A percentile compares a stretch with the other conserved stretches of the same genome.
Conservation (phyloP, 2,797 vertebrate genomes). For the Pangasius mekongensis region DNA sequence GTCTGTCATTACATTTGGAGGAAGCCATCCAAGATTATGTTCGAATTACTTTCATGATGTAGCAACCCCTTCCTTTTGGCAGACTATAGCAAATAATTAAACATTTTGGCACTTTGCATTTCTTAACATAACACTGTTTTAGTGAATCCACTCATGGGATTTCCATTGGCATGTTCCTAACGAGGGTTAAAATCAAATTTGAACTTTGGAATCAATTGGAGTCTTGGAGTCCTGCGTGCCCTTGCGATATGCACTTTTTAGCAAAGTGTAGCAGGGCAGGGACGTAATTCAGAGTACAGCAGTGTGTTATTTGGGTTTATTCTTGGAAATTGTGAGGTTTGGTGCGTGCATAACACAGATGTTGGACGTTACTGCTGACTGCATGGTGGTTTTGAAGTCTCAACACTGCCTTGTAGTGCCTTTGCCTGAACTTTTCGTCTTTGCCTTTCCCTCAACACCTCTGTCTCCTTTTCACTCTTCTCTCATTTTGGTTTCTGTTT, state of each 20-base stretch:
- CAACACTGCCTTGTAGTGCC: not conserved
- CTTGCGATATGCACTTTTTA: conserved; percentile 8
- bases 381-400: conserved; percentile 49
- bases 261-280: conserved; percentile 30
- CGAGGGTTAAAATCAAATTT: not conserved
- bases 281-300: conserved; percentile 6
- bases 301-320: conserved; percentile 58
- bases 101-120: not conserved
- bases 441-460: conserved; percentile 5
- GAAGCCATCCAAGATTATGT: not conserved
- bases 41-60: not conserved
- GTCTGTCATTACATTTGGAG: not conserved
- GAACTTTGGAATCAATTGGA: not conserved
- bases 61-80: not conserved
- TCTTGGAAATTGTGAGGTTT: conserved; percentile 49
- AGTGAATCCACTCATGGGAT: too few species aligned
- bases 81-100: not conserved
- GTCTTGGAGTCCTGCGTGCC: not conserved
- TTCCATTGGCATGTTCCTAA: not conserved
- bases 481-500: conserved; percentile 28
- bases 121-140: not conserved
- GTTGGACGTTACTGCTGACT: conserved; percentile 49
- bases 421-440: conserved; percentile 24
- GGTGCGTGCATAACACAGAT: conserved; percentile 50
- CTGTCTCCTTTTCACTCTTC: conserved; percentile 6